Base-by-base conservation (phyloP, 1,140 invertebrate genomes). In the Linepithema humile region DNA sequence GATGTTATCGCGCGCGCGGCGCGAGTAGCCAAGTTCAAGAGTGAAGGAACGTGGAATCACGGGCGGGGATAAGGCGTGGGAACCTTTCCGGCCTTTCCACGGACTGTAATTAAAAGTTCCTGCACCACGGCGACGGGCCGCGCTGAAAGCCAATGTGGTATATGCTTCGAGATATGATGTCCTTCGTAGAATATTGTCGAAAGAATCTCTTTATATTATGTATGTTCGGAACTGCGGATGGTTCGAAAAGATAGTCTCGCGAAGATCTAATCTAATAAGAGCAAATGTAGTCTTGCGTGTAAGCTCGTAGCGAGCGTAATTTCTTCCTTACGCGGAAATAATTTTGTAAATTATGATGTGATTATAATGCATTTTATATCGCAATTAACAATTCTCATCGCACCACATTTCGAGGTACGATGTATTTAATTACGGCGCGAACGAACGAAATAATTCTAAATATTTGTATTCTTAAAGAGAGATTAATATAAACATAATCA, bases 31-130 rank as follows among this genome's bases (percentile, higher is more conserved):
- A 82, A 88, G 86, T 86, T 65, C 64, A 59, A 82, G 55, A 65
- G 57, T 38, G 26, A 45, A 62, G 60, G 43, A 84, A 67, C 45
- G 70, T 80, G 62, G 83, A 82, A 88, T 82, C 64, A 45, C 38
- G 85, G 84, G 73, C 84, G 84, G 74, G 83, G 87, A 80, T 85
- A 84, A 91, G 87, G 86, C 91, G 91, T 92, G 91, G 91, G 91
- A 92, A 92, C 80, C 89, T 91, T 84, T 90, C 85, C 86, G 88
- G 86, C 59, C 65, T 88, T 89, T 86, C 80, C 87, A 80, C 38
- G 73, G 65, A 57, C 84, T 65, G 85, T 78, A 88, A 89, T 90
- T 89, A 89, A 90, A 90, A 85, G 78, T 86, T 74, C 38, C 69
- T 38, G 38, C 17, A n/a, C n/a, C n/a, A n/a, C n/a, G 65, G 32